These are phyloP conservation scores for Struthio camelus DNA, from an alignment of 2,113 vertebrate genomes.

Conservation along the genomic window DNA sequence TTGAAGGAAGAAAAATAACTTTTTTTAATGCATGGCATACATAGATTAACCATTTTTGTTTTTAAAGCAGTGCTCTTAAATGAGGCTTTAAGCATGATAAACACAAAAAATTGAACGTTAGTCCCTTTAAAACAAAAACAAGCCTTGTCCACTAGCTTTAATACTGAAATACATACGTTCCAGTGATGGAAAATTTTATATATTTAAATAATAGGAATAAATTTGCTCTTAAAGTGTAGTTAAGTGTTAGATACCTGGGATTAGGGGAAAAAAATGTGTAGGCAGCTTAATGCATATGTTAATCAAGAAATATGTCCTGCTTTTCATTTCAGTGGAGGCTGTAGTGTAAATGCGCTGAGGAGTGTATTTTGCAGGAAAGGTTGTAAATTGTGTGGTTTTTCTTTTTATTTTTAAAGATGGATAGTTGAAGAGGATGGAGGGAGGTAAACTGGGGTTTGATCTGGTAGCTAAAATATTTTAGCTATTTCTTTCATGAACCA, in stretches of 20 bases:
- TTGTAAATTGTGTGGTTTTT: too few relatives aligned
- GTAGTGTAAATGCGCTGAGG: neutral
- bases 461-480: neutral
- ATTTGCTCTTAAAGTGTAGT: neutral
- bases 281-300: neutral
- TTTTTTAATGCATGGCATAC: neutral
- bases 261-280: neutral
- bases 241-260: neutral
- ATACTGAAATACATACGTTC: neutral
- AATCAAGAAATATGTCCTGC: neutral
- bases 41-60: neutral
- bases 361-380: neutral
- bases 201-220: neutral
- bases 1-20: neutral
- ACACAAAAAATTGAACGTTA: neutral
- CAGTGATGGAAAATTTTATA: neutral
- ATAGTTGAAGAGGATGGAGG: neutral
- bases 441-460: neutral
- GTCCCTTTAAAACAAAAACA: neutral
- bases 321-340: neutral
- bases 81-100: neutral
- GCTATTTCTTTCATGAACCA: neutral
- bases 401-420: neutral
- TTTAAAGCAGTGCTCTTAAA: neutral
- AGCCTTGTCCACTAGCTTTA: neutral